phyloP scores from a whole-genome alignment of 2,113 vertebrate genomes.

The Syrrhaptes paradoxus region DNA sequence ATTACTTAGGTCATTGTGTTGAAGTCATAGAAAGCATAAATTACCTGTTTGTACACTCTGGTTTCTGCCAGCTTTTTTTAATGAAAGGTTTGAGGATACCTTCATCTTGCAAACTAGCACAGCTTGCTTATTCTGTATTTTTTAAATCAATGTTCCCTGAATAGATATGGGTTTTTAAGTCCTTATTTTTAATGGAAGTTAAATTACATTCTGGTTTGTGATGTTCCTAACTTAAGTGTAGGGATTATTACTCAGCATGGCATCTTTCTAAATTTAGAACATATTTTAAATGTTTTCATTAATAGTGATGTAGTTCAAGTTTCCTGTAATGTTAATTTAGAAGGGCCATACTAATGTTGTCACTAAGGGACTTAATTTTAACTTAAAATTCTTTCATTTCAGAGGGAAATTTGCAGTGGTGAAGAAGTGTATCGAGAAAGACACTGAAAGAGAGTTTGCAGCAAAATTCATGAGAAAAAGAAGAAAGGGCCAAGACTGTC shows the following conservation, averaged over 20 bases:
- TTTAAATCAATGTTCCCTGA: not conserved
- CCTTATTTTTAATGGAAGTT: not conserved
- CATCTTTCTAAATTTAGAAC: not conserved
- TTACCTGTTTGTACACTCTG: not conserved
- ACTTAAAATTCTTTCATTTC: constrained; percentile 36
- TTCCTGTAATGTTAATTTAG: not conserved
- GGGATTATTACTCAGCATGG: not conserved
- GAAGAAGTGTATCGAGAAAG: constrained; percentile 91
- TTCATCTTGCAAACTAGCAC: not conserved
- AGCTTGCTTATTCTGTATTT: not conserved
- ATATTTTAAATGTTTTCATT: not conserved
- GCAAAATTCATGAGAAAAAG: constrained; percentile 96
- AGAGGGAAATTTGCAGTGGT: constrained; percentile 98
- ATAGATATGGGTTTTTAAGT: not conserved
- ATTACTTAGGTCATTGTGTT: not conserved
- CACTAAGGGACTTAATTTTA: not conserved
- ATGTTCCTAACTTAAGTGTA: not conserved
- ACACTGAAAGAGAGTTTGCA: constrained; percentile 88
- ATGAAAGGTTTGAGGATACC: not conserved
- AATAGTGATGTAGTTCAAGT: not conserved
- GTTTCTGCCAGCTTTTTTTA: not conserved
- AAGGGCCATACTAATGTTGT: not conserved
- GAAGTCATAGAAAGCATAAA: not conserved
- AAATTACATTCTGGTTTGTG: not conserved
- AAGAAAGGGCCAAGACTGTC: constrained; percentile 92